Conservation (phyloP, 2,113 vertebrate genomes). For the Polyodon spathula region DNA sequence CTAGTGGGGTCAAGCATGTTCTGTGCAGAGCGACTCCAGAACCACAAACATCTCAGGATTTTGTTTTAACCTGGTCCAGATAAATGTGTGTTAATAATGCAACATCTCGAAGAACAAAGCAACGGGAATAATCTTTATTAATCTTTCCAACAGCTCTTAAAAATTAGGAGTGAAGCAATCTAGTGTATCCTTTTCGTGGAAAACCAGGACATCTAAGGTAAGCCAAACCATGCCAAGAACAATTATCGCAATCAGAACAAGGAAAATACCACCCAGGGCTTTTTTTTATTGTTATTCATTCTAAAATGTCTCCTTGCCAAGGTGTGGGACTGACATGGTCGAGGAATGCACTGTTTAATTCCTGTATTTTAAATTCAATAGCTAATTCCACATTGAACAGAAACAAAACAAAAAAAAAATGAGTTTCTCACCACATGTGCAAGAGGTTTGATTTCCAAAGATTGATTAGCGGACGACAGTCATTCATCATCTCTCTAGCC, state of each 20-base stretch:
- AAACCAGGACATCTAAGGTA: too few relatives aligned
- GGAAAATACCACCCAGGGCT: slow-evolving; percentile 8
- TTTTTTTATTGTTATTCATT: slow-evolving; percentile 13
- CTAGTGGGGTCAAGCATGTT: too few relatives aligned
- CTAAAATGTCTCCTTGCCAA: slow-evolving; percentile 7
- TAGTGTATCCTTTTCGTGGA: too few relatives aligned
- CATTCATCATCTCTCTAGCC: slow-evolving; percentile 17
- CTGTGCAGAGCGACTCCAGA: too few relatives aligned
- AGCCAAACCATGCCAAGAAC: background rate
- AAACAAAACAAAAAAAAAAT: slow-evolving; percentile 10
- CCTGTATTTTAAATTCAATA: slow-evolving; percentile 5
- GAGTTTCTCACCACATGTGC: slow-evolving; percentile 21
- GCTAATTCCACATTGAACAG: slow-evolving; percentile 14
- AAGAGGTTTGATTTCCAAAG: slow-evolving; percentile 33
- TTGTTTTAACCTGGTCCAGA: too few relatives aligned
- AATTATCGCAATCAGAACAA: slow-evolving; percentile 6
- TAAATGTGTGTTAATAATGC: too few relatives aligned
- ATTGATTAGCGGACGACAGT: slow-evolving; percentile 24
- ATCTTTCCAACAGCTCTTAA: too few relatives aligned
- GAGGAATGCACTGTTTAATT: slow-evolving; percentile 7
- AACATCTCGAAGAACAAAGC: too few relatives aligned
- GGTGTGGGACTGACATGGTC: slow-evolving; percentile 6
- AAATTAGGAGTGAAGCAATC: too few relatives aligned
- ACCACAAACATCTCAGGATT: too few relatives aligned
- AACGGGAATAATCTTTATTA: too few relatives aligned